A percentile compares a stretch with the other conserved stretches of the same genome.
phyloP scores from a whole-genome alignment of 1,140 invertebrate genomes.

The Polyergus mexicanus region DNA sequence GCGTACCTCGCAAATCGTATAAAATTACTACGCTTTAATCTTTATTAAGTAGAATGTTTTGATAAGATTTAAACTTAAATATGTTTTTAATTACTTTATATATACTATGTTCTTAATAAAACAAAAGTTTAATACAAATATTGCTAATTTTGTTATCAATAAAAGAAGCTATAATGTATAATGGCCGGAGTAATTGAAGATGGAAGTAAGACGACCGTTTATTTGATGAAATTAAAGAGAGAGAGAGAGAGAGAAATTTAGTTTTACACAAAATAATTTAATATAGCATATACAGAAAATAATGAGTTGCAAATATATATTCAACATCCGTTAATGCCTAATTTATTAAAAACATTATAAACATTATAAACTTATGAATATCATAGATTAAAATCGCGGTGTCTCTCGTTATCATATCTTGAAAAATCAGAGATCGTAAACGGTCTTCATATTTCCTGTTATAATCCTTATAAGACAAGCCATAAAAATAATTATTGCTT shows the following conservation, averaged over 20 bases:
- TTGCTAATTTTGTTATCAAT: background rate
- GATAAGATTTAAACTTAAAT: background rate
- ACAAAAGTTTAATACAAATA: background rate
- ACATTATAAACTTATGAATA: background rate
- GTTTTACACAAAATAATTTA: background rate
- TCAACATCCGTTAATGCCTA: background rate
- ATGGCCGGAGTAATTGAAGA: background rate
- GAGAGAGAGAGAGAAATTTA: no score
- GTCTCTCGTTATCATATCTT: background rate
- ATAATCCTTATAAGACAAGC: slow-evolving; percentile 50
- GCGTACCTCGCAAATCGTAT: background rate
- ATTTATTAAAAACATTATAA: background rate
- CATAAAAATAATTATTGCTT: slow-evolving; percentile 65
- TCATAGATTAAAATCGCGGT: background rate
- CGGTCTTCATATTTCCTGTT: slow-evolving; percentile 35
- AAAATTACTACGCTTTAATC: slow-evolving; percentile 6
- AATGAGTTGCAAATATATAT: background rate
- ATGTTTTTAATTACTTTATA: background rate
- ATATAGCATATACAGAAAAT: background rate
- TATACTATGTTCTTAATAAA: background rate
- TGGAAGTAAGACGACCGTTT: background rate
- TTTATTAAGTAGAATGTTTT: background rate
- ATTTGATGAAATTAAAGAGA: background rate
- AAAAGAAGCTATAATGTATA: background rate
- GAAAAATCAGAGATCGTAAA: slow-evolving; percentile 25